Conservation (phyloP, 2,113 vertebrate species). For the Actinemys pallida region DNA sequence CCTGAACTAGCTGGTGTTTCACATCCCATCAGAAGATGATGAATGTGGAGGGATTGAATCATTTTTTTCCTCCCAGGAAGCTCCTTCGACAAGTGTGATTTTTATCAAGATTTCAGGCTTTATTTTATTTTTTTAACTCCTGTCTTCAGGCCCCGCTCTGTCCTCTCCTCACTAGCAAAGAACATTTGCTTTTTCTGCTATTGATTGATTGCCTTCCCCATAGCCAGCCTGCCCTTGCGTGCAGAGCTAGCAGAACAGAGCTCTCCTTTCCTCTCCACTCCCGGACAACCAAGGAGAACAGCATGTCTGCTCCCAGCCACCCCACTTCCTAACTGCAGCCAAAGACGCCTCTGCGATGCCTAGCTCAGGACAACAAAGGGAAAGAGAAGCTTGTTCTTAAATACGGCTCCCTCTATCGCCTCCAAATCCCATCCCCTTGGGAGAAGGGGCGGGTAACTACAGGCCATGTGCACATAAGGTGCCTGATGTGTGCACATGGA, state of each 20-base stretch:
- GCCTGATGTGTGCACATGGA: background rate
- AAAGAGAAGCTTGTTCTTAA: too few relatives aligned
- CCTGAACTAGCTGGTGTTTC: slow-evolving; percentile 41
- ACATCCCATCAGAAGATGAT: slow-evolving; percentile 32
- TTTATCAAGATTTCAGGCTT: slow-evolving; percentile 66
- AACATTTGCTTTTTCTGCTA: rapidly evolving
- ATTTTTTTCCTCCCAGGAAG: slow-evolving; percentile 28
- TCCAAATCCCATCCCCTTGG: too few relatives aligned
- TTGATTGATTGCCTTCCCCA: background rate
- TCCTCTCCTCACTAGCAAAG: background rate
- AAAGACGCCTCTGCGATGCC: rapidly evolving
- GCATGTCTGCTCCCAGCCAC: rapidly evolving
- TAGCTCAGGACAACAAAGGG: background rate
- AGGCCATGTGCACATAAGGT: background rate
- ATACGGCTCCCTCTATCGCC: too few relatives aligned
- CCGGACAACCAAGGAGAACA: rapidly evolving
- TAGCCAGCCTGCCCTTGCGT: background rate
- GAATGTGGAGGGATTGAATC: background rate
- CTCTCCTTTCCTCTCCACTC: background rate
- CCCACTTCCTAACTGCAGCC: background rate
- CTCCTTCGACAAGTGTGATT: slow-evolving; percentile 65
- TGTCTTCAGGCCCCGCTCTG: background rate
- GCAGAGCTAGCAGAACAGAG: background rate
- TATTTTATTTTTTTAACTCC: slow-evolving; percentile 30
- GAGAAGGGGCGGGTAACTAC: too few relatives aligned